Evolutionary conservation across 2,113 vertebrate species (phyloP), one percentile per base, ranked within the genome.

Genomic region (Charadrius vociferus): DNA sequence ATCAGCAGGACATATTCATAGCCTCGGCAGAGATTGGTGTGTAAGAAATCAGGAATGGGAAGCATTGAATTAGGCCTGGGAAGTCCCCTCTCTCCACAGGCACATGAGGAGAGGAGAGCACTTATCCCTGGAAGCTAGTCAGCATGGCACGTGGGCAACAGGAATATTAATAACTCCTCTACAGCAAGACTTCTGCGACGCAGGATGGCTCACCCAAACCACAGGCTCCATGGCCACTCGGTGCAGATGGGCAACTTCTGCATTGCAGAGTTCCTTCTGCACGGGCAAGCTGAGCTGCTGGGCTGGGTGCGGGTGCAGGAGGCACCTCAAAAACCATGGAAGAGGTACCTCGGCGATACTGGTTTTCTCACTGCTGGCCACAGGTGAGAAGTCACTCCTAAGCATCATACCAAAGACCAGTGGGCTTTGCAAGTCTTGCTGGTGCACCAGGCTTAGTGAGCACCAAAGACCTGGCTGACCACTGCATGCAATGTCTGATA

Each of bases 171-270:
- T 98, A 98, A 97, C 83, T 71, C 92, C 94, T 90, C 94, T 96
- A 93, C 86, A 87, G 93, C 92, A 81, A 81, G 55, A 96, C 93
- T 98, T 98, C 95, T 98, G 95, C 8, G 17, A 93, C 80, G 85
- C 93, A 96, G 84, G 88, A 94, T 98, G 97, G 95, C 95, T 98
- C 97, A 98, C 78, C 49, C 86, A 98, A 96, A 98, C 98, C 98
- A 91, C 98, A 98, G 36, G 85, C 93, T 93, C 86, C 1, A 3
- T 66, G 84, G 96, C 79, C 77, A 68, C 86, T 79, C 12, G 2
- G 59, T 96, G 92, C 98, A 98, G 97, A 98, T 97, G 97, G 96
- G 70, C 96, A 98, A 97, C 98, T 98, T 98, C 98, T 97, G 95
- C 98, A 98, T 98, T 98, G 96, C 80, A 24, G 80, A 96, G 75